Evolutionary conservation across 2,888 invertebrate species (phyloP).

Genomic region (Leucoma salicis): DNA sequence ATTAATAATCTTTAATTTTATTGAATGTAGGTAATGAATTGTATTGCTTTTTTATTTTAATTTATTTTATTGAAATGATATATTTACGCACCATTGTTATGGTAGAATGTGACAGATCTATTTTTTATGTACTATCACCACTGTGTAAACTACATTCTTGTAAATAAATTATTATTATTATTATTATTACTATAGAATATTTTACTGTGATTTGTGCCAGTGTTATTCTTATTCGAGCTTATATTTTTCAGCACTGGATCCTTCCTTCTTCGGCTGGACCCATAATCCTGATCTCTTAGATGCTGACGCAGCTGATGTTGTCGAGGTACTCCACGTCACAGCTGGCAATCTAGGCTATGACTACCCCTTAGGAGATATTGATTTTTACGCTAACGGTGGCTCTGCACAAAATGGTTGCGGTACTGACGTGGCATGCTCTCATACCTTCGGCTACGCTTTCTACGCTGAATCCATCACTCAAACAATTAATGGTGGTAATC

Average conservation of each 20-base stretch:
- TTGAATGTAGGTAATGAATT: too few relatives aligned
- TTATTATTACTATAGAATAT: too few relatives aligned
- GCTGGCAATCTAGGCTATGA: constrained; percentile 62
- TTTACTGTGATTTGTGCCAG: too few relatives aligned
- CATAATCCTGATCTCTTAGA: constrained; percentile 55
- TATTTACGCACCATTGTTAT: too few relatives aligned
- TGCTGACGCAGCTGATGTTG: constrained; percentile 52
- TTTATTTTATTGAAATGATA: too few relatives aligned
- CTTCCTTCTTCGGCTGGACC: constrained; percentile 69
- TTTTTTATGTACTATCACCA: too few relatives aligned
- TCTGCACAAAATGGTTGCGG: constrained; percentile 55
- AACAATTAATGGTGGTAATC: constrained; percentile 32
- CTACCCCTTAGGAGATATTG: constrained; percentile 59
- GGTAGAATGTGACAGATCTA: too few relatives aligned
- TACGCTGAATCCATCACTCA: constrained; percentile 62
- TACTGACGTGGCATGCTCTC: constrained; percentile 48
- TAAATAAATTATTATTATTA: too few relatives aligned
- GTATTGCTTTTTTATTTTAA: too few relatives aligned
- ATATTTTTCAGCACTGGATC: constrained; percentile 61
- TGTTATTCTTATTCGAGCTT: too few relatives aligned
- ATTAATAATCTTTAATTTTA: too few relatives aligned
- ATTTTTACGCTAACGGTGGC: constrained; percentile 74
- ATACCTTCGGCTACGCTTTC: constrained; percentile 50
- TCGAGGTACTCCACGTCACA: constrained; percentile 69
- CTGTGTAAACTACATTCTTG: too few relatives aligned